Conservation (phyloP, 2,797 vertebrate genomes). For the Craterocephalus amniculus region DNA sequence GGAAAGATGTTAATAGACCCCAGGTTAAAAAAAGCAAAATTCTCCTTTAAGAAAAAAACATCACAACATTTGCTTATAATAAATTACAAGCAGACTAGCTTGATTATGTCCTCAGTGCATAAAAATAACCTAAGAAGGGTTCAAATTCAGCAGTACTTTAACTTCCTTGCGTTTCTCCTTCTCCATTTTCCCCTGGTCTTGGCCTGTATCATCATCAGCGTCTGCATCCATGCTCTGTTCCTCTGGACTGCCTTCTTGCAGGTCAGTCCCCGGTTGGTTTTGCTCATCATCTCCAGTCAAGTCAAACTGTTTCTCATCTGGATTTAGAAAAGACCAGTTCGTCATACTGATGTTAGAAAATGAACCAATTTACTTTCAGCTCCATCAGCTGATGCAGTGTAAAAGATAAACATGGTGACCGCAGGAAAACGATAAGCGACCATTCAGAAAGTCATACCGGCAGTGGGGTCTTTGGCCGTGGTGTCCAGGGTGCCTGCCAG, state of each 20-base stretch:
- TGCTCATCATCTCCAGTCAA: slow-evolving; percentile 38
- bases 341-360: neutral
- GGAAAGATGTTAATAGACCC: too few species aligned
- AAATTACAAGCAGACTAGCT: neutral
- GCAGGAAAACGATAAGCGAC: neutral
- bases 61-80: neutral
- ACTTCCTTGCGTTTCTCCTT: slow-evolving; percentile 78
- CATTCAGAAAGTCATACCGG: slow-evolving; percentile 37
- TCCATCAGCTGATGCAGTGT: too few species aligned
- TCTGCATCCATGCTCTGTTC: slow-evolving; percentile 69
- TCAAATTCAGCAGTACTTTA: slow-evolving; percentile 79
- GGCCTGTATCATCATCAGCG: slow-evolving; percentile 32
- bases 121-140: neutral
- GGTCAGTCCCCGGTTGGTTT: slow-evolving; percentile 51
- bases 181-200: slow-evolving; percentile 77
- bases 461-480: slow-evolving; percentile 56
- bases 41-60: too few species aligned
- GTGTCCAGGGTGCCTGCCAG: slow-evolving; percentile 86
- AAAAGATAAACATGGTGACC: neutral
- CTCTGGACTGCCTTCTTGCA: slow-evolving; percentile 51
- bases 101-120: neutral
- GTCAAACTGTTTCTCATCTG: slow-evolving; percentile 54
- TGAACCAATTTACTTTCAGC: neutral
- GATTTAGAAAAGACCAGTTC: neutral
- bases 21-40: too few species aligned